Conservation (phyloP, 2,888 invertebrate species). For the Drosophila parthenogenetica region DNA sequence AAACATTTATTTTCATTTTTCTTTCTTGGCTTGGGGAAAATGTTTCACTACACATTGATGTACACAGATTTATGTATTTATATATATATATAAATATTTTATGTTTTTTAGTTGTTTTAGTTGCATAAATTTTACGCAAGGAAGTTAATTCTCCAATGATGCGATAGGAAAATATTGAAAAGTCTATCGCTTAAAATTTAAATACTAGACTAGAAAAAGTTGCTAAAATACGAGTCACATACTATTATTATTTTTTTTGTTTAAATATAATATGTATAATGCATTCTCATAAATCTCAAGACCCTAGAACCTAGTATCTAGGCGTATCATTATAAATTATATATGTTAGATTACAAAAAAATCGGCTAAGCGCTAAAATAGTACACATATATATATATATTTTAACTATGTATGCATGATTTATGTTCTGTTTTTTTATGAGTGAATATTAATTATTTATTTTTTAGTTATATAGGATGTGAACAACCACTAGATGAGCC, state of each 20-base stretch:
- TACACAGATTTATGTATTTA: conserved; percentile 40
- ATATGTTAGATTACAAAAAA: conserved; percentile 65
- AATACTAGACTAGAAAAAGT: conserved; percentile 74
- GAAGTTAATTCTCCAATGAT: conserved; percentile 48
- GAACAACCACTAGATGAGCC: conserved; percentile 55
- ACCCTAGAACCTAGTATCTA: conserved; percentile 26
- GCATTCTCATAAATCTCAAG: conserved; percentile 31
- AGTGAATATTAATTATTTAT: conserved; percentile 28
- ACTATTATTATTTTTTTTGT: conserved; percentile 21
- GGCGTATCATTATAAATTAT: conserved; percentile 30
- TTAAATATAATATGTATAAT: conserved; percentile 36
- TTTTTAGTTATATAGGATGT: conserved; percentile 32
- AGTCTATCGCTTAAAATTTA: conserved; percentile 58
- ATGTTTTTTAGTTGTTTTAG: conserved; percentile 15
- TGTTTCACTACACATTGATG: conserved; percentile 59
- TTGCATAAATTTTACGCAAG: conserved; percentile 54
- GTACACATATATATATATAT: conserved; percentile 31
- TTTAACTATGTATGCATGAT: conserved; percentile 22
- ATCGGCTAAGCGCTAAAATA: conserved; percentile 66
- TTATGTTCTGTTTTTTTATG: conserved; percentile 5
- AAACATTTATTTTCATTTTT: conserved; percentile 53
- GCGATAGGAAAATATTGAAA: conserved; percentile 56
- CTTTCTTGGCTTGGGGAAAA: conserved; percentile 44
- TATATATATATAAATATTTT: conserved; percentile 22
- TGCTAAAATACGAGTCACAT: conserved; percentile 65